A percentile compares a stretch with the other conserved stretches of the same genome.
These are phyloP conservation scores for Chloroceryle inda DNA, from an alignment of 2,797 vertebrate genomes.

Conservation along the genomic window DNA sequence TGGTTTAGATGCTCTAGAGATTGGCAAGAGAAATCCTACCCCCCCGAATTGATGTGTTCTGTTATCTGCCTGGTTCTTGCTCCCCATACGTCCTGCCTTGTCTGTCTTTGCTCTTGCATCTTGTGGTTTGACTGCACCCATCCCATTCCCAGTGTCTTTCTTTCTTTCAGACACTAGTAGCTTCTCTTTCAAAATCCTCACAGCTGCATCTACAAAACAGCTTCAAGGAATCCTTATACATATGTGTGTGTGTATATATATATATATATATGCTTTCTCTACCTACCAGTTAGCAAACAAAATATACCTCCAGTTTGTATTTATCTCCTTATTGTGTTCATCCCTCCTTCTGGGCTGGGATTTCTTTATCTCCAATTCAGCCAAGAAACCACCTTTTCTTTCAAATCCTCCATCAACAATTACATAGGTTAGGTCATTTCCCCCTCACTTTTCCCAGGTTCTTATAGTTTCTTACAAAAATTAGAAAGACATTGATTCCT, in stretches of 20 bases:
- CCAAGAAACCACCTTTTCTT: not conserved
- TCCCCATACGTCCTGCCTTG: not conserved
- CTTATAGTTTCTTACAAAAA: not conserved
- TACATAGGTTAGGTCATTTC: not conserved
- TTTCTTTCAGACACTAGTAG: not conserved
- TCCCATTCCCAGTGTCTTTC: not conserved
- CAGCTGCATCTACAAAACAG: not conserved
- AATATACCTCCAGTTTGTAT: not conserved
- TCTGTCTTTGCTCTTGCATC: not conserved
- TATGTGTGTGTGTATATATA: not conserved
- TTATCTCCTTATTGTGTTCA: not conserved
- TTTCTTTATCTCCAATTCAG: not conserved
- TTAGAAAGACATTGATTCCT: not conserved
- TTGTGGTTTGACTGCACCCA: not conserved
- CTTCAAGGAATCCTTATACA: not conserved
- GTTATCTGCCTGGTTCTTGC: not conserved
- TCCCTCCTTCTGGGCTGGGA: not conserved
- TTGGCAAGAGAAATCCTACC: not conserved
- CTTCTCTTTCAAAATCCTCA: not conserved
- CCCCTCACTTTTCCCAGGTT: not conserved
- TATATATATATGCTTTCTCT: not conserved
- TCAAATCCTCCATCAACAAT: not conserved
- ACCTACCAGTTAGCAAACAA: not conserved
- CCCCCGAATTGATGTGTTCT: not conserved
- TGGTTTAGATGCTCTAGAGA: not conserved